A percentile compares a stretch with the other conserved stretches of the same genome.
These are phyloP conservation scores for Eidolon helvum DNA, from an alignment of 2,113 vertebrate species.

Conservation along the genomic window DNA sequence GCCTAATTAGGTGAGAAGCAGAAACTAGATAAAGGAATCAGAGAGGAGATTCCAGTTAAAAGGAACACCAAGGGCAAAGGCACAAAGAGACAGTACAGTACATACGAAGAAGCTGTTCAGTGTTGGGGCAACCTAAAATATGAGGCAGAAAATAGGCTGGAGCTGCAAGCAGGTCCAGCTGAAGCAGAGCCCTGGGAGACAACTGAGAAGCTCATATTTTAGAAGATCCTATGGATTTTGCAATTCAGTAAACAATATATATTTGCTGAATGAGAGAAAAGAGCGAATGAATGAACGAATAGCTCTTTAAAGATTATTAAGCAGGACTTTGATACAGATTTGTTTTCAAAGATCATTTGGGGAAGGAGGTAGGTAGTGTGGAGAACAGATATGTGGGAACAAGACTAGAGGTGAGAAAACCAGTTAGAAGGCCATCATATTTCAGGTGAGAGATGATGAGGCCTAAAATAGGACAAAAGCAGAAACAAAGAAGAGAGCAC, in stretches of 20 bases:
- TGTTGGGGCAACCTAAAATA: neutral
- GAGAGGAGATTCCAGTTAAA: neutral
- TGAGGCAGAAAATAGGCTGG: neutral
- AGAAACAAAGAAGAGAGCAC: neutral
- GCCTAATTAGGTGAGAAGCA: neutral
- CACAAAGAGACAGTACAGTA: neutral
- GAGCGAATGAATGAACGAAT: neutral
- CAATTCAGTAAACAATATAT: slow-evolving; percentile 11
- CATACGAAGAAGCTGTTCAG: neutral
- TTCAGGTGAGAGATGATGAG: neutral
- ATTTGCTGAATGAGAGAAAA: slow-evolving; percentile 9
- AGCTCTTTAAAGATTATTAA: slow-evolving; percentile 33
- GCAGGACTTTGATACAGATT: neutral
- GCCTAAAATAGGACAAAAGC: neutral
- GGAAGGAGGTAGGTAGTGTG: neutral
- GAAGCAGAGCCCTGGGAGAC: neutral
- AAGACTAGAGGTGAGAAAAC: neutral
- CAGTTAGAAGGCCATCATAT: neutral
- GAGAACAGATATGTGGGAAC: neutral
- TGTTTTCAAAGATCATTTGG: slow-evolving; percentile 18
- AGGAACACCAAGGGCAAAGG: neutral
- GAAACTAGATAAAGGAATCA: neutral
- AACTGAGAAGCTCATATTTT: slow-evolving; percentile 1
- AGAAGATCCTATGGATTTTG: neutral
- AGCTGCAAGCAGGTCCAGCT: neutral